A percentile compares a stretch with the other conserved stretches of the same genome.
These are phyloP conservation scores for Buphagus erythrorhynchus DNA, from an alignment of 2,797 vertebrate species.

Conservation along the genomic window DNA sequence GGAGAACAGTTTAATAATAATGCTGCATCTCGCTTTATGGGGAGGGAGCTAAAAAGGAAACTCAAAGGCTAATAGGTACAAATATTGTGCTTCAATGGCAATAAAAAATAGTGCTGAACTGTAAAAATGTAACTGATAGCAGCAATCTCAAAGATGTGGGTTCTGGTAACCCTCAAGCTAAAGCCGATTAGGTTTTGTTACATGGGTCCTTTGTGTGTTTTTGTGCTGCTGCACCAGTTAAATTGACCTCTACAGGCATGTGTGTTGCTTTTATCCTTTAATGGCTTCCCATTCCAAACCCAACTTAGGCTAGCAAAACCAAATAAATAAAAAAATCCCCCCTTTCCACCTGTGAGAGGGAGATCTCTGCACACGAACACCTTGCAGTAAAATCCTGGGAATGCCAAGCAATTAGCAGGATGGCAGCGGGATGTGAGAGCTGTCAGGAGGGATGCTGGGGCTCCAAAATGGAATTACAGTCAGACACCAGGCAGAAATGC, in stretches of 20 bases:
- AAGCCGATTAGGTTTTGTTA: slow-evolving; percentile 72
- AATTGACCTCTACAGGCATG: slow-evolving; percentile 71
- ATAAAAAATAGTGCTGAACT: slow-evolving; percentile 72
- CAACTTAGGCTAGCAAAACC: neutral
- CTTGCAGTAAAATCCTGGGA: neutral
- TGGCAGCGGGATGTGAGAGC: neutral
- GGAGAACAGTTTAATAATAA: slow-evolving; percentile 64
- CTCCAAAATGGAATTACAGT: neutral
- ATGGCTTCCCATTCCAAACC: slow-evolving; percentile 60
- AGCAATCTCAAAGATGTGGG: slow-evolving; percentile 60
- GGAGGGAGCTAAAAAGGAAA: slow-evolving; percentile 65
- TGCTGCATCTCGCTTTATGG: slow-evolving; percentile 39
- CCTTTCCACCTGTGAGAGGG: neutral
- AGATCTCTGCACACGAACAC: neutral
- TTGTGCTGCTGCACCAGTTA: slow-evolving; percentile 60
- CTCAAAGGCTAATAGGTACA: slow-evolving; percentile 74
- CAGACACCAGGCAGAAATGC: neutral
- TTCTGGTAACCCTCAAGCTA: slow-evolving; percentile 72
- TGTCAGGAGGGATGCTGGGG: neutral
- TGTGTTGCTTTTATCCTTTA: slow-evolving; percentile 56
- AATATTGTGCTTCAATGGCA: slow-evolving; percentile 61
- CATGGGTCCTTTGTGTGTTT: slow-evolving; percentile 73
- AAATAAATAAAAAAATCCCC: neutral
- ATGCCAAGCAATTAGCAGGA: neutral
- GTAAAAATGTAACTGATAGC: slow-evolving; percentile 55